Conservation (phyloP, 2,888 invertebrate genomes). For the Cephalotes varians region DNA sequence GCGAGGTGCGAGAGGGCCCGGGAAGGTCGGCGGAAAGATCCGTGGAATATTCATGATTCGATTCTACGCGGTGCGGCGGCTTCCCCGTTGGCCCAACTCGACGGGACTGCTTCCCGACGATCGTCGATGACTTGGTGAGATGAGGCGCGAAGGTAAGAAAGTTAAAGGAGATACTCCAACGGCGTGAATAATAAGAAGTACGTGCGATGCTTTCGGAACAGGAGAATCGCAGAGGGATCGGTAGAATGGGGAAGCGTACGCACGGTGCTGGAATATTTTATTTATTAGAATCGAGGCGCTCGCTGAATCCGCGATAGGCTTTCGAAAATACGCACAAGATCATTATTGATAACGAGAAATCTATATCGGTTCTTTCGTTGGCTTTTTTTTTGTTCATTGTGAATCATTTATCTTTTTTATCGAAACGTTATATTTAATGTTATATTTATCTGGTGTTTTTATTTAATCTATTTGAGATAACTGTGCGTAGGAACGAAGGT, state of each 20-base stretch:
- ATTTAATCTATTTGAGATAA: too few relatives aligned
- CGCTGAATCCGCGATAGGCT: not conserved
- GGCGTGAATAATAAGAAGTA: constrained; percentile 72
- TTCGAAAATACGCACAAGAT: too few relatives aligned
- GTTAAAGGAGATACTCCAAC: constrained; percentile 60
- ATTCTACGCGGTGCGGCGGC: not conserved
- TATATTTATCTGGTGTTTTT: too few relatives aligned
- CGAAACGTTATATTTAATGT: too few relatives aligned
- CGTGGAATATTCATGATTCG: constrained; percentile 18
- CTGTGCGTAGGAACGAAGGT: too few relatives aligned
- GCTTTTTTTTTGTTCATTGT: too few relatives aligned
- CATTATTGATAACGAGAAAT: too few relatives aligned
- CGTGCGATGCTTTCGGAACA: constrained; percentile 64
- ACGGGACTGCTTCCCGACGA: not conserved
- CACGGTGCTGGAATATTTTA: constrained; percentile 74
- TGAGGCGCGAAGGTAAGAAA: constrained; percentile 43
- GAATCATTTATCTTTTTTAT: too few relatives aligned
- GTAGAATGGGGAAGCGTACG: constrained; percentile 65
- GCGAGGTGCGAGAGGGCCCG: not conserved
- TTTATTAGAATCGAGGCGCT: constrained; percentile 43
- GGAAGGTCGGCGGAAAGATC: not conserved
- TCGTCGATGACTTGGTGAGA: constrained; percentile 29
- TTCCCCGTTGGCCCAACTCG: not conserved
- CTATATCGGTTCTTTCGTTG: too few relatives aligned
- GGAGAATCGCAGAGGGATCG: constrained; percentile 45